Evolutionary conservation across 1,140 invertebrate species (phyloP), one percentile per base, ranked within the genome.

Genomic region (Drosophila mauritiana): DNA sequence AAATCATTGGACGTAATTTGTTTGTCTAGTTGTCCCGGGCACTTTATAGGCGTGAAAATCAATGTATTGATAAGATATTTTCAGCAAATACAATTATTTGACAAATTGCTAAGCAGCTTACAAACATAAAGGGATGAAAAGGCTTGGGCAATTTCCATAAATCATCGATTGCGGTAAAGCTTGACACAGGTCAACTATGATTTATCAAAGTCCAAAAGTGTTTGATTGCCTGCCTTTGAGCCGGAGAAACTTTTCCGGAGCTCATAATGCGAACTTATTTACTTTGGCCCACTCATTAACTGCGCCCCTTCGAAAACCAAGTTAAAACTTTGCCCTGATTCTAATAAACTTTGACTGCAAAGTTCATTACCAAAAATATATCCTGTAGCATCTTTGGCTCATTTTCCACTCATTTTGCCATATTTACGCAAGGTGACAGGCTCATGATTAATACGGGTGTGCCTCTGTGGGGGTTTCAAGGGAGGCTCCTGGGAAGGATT

Each of bases 341-440:
- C 72, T 56, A 51, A 69, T 58, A 84, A 85, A 88, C 80, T 88
- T 88, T 83, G 68, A 25, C 67, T 43, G 22, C 39, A 67, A 79
- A 89, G 84, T 83, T 88, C 68, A 89, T 81, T 79, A 86, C 67
- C 64, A 86, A 62, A 45, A 25, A 25, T 37, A 36, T 68, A 68
- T 68, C 59, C 36, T 52, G 36, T 62, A 51, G 48, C 78, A 77
- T 72, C 80, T 72, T 83, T 49, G 43, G 45, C 72, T 59, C 73
- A 73, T 83, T 88, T 89, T 76, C 67, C 76, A 89, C 76, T 80
- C 68, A 73, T 68, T 89, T 88, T 88, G 81, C 63, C 85, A 88
- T 88, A 88, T 88, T 88, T 83, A 88, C 80, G 64, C 43, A 83
- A 83, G 80, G 79, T 88, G 84, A 88, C 84, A 88, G 84, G 80